Evolutionary conservation across 1,140 invertebrate species (phyloP).

Genomic region (Listronotus oregonensis): DNA sequence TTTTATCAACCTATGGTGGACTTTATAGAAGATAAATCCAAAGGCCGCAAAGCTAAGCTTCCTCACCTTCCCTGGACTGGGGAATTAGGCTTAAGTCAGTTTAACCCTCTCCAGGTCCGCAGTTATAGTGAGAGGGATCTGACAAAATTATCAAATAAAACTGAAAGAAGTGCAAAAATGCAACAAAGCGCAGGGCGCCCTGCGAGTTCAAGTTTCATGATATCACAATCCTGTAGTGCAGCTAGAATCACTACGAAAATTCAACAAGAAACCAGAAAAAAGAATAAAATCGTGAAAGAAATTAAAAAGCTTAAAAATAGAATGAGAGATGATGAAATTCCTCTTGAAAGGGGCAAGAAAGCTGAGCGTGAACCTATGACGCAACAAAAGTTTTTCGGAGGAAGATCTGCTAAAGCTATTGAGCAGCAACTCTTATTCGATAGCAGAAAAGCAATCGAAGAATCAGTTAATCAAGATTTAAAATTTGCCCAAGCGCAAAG

Average conservation of each 20-base stretch:
- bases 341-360: constrained; percentile 44
- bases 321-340: constrained; percentile 49
- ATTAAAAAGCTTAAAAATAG: constrained; percentile 48
- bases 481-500: constrained; percentile 13
- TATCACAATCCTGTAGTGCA: constrained; percentile 47
- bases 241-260: constrained; percentile 47
- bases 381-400: constrained; percentile 62
- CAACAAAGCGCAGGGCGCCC: constrained; percentile 63
- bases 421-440: constrained; percentile 67
- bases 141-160: constrained; percentile 64
- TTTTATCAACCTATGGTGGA: constrained; percentile 85
- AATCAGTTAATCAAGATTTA: constrained; percentile 56
- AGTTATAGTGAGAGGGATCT: constrained; percentile 68
- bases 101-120: constrained; percentile 51
- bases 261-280: constrained; percentile 40
- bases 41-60: constrained; percentile 56
- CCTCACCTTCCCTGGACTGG: constrained; percentile 77
- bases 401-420: constrained; percentile 75
- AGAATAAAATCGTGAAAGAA: constrained; percentile 46
- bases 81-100: constrained; percentile 68
- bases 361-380: constrained; percentile 55
- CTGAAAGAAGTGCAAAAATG: constrained; percentile 69
- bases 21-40: constrained; percentile 68
- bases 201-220: constrained; percentile 43
- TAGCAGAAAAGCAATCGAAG: constrained; percentile 63